A percentile compares a stretch with the other conserved stretches of the same genome.
Evolutionary conservation across 2,113 vertebrate genomes (phyloP).

Genomic region (Apteryx owenii): DNA sequence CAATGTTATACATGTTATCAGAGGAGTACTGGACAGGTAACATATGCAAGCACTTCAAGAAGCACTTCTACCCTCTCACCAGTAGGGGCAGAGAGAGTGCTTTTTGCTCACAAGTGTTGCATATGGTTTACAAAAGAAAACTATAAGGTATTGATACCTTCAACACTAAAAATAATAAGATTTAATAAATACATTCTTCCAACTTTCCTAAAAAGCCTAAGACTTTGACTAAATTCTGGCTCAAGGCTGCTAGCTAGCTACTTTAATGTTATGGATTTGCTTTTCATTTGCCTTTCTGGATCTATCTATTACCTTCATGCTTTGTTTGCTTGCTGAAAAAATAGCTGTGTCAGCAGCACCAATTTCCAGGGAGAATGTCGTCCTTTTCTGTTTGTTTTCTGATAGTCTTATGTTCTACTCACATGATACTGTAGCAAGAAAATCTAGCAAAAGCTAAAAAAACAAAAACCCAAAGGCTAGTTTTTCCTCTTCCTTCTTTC

Average conservation of each 20-base stretch:
- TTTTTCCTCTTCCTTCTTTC: background rate
- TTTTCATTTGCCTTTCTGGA: background rate
- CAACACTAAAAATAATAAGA: background rate
- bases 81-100: background rate
- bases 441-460: background rate
- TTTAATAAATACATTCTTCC: background rate
- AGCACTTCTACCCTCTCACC: background rate
- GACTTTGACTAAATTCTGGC: background rate
- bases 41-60: background rate
- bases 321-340: background rate
- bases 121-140: background rate
- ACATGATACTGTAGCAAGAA: background rate
- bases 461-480: background rate
- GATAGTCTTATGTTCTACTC: background rate
- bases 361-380: background rate
- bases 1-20: background rate
- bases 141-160: background rate
- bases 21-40: background rate
- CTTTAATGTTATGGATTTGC: background rate
- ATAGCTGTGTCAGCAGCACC: background rate
- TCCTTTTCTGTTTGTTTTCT: background rate
- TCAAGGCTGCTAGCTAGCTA: background rate
- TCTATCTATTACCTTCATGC: background rate
- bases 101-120: background rate
- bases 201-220: background rate